Evolutionary conservation across 2,888 invertebrate genomes (phyloP).

Genomic region (Drosophila putrida): DNA sequence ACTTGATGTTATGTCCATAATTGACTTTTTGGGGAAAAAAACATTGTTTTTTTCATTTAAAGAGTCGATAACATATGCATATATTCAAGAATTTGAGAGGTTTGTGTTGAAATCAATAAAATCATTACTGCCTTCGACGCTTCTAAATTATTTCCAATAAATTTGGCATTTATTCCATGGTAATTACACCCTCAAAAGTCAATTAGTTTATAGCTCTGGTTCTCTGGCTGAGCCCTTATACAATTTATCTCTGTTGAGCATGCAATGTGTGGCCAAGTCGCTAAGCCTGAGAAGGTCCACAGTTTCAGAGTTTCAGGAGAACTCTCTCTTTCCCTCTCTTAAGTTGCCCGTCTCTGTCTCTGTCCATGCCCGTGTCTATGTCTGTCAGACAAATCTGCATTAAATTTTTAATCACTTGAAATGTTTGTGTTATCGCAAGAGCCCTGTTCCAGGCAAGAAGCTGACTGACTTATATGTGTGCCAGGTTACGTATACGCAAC

Average conservation of each 20-base stretch:
- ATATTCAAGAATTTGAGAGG: no score
- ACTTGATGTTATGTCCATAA: no score
- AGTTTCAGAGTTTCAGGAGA: conserved; percentile 14
- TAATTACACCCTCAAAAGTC: conserved; percentile 45
- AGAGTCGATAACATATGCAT: no score
- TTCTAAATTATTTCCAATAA: background rate
- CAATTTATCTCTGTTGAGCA: conserved; percentile 45
- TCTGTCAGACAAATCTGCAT: conserved; percentile 55
- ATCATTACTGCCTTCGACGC: no score
- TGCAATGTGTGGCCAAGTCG: conserved; percentile 41
- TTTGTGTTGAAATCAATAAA: no score
- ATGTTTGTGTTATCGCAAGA: conserved; percentile 57
- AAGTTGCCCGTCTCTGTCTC: no score
- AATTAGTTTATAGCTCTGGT: conserved; percentile 43
- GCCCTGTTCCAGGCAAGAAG: conserved; percentile 32
- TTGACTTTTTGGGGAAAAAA: no score
- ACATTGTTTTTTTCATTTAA: no score
- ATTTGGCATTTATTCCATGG: conserved; percentile 13
- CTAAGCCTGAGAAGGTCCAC: conserved; percentile 37
- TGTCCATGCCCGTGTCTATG: conserved; percentile 21
- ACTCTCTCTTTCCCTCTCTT: background rate
- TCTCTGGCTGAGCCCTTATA: conserved; percentile 22
- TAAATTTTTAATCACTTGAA: conserved; percentile 65
- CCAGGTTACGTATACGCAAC: conserved; percentile 14
- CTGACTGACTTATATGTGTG: conserved; percentile 21